These are phyloP conservation scores for Hirtodrosophila histrioides DNA, from an alignment of 2,888 invertebrate genomes.

Conservation along the genomic window DNA sequence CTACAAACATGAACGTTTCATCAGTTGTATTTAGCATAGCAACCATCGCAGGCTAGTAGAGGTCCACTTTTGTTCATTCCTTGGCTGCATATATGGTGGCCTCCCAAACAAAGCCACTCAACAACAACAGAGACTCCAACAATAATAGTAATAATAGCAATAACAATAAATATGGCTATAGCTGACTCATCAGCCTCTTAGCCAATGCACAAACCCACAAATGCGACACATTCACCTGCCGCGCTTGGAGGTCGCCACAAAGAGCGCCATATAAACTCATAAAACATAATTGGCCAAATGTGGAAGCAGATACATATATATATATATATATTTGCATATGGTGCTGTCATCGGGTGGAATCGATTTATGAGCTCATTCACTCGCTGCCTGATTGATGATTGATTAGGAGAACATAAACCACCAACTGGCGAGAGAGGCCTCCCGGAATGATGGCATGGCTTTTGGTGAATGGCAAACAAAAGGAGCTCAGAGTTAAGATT, in stretches of 20 bases:
- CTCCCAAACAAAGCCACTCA: conserved; percentile 43
- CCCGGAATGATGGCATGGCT: too few species aligned
- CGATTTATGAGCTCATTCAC: conserved; percentile 45
- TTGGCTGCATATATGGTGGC: conserved; percentile 36
- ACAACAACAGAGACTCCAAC: conserved; percentile 5
- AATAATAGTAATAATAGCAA: conserved; percentile 1
- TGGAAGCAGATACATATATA: conserved; percentile 35
- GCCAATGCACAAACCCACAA: conserved; percentile 33
- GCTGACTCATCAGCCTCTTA: conserved; percentile 38
- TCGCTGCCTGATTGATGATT: conserved; percentile 42
- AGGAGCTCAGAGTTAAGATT: too few species aligned
- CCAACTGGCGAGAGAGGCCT: background rate
- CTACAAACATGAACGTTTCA: background rate
- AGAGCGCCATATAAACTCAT: conserved; percentile 43
- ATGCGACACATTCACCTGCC: conserved; percentile 47
- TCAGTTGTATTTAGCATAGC: conserved; percentile 16
- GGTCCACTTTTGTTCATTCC: conserved; percentile 20
- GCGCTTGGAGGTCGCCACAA: conserved; percentile 43
- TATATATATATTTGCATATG: conserved; percentile 25
- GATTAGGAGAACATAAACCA: conserved; percentile 35
- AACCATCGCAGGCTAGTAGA: conserved; percentile 8
- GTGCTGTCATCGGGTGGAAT: conserved; percentile 27
- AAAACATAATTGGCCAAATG: conserved; percentile 62
- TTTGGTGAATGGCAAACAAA: too few species aligned
- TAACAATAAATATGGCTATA: conserved; percentile 21